These are phyloP conservation scores for Scomber colias DNA, from an alignment of 2,113 vertebrate genomes.

Conservation along the genomic window DNA sequence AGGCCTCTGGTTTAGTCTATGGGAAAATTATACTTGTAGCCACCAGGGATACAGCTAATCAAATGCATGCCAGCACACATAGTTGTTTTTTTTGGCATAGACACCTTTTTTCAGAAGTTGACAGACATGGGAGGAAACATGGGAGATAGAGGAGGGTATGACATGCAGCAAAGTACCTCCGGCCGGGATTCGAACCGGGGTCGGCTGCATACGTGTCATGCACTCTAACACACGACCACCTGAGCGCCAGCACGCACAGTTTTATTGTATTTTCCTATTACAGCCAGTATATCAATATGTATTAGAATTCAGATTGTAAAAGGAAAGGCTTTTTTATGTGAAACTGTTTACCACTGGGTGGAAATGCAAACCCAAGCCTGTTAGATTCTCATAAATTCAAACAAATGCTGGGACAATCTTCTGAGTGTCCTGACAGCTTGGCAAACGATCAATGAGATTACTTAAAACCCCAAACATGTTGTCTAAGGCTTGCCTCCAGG, in stretches of 20 bases:
- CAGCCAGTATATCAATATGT: slow-evolving; percentile 3
- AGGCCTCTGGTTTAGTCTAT: slow-evolving; percentile 24
- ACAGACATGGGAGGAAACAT: too few species aligned
- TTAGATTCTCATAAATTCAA: slow-evolving; percentile 35
- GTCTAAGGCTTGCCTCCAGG: slow-evolving; percentile 38
- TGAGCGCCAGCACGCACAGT: background rate
- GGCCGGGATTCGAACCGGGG: too few species aligned
- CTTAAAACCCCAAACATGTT: slow-evolving; percentile 50
- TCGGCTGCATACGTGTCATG: too few species aligned
- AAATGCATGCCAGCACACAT: slow-evolving; percentile 19
- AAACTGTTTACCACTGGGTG: slow-evolving; percentile 19
- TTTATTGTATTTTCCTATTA: slow-evolving; percentile 26
- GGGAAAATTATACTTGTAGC: background rate
- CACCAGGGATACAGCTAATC: slow-evolving; percentile 16
- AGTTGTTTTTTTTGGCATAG: background rate
- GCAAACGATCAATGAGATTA: slow-evolving; percentile 53
- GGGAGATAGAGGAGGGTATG: too few species aligned
- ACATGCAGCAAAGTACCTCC: too few species aligned
- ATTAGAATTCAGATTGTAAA: slow-evolving; percentile 18
- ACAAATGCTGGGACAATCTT: slow-evolving; percentile 29
- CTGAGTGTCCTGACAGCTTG: slow-evolving; percentile 38
- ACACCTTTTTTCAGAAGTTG: too few species aligned
- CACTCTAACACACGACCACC: too few species aligned
- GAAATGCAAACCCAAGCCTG: slow-evolving; percentile 35
- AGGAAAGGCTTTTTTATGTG: slow-evolving; percentile 12